Conservation (phyloP, 2,888 invertebrate genomes). For the Ctenicera cuprea region DNA sequence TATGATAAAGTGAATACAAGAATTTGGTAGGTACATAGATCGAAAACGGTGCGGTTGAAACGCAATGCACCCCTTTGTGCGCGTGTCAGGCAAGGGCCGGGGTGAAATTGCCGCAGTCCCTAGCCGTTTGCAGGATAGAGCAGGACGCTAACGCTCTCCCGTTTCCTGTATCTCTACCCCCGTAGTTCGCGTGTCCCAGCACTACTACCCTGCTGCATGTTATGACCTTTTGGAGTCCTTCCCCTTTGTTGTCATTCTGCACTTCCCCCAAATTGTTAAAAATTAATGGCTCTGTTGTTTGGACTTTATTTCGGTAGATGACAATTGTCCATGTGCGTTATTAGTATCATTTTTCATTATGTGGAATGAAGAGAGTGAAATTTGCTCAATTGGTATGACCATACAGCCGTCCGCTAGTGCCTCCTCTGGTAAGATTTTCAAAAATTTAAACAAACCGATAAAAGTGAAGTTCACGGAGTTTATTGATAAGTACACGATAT, state of each 20-base stretch:
- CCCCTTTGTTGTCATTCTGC: constrained; percentile 8
- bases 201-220: background rate
- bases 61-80: constrained; percentile 45
- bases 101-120: constrained; percentile 53
- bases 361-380: constrained; percentile 85
- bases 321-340: constrained; percentile 37
- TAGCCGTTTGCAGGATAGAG: constrained; percentile 39
- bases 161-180: constrained; percentile 24
- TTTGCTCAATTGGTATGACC: constrained; percentile 91
- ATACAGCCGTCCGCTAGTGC: constrained; percentile 82
- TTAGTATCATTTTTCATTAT: constrained; percentile 66
- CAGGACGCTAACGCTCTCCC: constrained; percentile 33
- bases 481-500: no score
- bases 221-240: constrained; percentile 18
- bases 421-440: constrained; percentile 80
- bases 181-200: constrained; percentile 23
- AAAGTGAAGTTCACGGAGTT: background rate
- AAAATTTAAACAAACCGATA: background rate
- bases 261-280: constrained; percentile 22
- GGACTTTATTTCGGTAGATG: constrained; percentile 46
- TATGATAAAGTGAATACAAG: background rate
- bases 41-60: constrained; percentile 43
- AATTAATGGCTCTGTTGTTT: constrained; percentile 34
- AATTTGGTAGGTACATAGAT: constrained; percentile 32
- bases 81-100: constrained; percentile 45